Evolutionary conservation across 2,888 invertebrate species (phyloP), one percentile per base, ranked within the genome.

Genomic region (Opisthograptis luteolata): DNA sequence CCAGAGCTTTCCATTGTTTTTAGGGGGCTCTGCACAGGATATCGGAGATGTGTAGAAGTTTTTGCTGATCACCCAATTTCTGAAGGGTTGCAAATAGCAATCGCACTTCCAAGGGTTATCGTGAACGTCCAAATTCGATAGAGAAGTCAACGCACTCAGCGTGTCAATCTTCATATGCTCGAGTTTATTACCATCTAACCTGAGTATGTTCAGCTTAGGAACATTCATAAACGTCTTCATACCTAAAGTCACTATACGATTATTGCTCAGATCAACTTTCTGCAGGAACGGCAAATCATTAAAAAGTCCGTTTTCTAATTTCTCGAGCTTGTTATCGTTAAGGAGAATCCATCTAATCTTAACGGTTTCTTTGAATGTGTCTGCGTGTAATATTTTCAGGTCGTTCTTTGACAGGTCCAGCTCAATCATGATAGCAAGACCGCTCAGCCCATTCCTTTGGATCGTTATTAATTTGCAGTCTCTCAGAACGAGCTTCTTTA

Each of bases 81-180:
- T 93, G 60, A 97, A 95, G 10, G 93, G 92, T 69, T 95, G 94
- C 42, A 98, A 85, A 56, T 94, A 93, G 70, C 98, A 98, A 72
- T 97, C 96, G 73, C 98, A 98, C 52, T 94, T 92, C 97, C 97
- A 98, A 0, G 95, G 95, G 76, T 98, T 98, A 54, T 94, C 94
- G 57, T 94, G 93, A 0, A 97, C 89, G 43, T 94, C 94, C 30
- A 98, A 86, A 66, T 95, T 95, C 15, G 93, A 93, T 41, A 97
- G 80, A 56, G 93, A 94, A 1, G 92, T 91, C 41, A 97, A 82
- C 20, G 92, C 91, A 45, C 92, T 91, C 48, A 96, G 92, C 3
- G 94, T 93, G 51, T 94, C 93, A 34, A 93, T 87, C 66, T 92
- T 92, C 35, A 97, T 79, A 41, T 92, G 91, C 41, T 93, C 94